A percentile compares a stretch with the other conserved stretches of the same genome.
Evolutionary conservation across 2,797 vertebrate genomes (phyloP).

Genomic region (Trachurus trachurus): DNA sequence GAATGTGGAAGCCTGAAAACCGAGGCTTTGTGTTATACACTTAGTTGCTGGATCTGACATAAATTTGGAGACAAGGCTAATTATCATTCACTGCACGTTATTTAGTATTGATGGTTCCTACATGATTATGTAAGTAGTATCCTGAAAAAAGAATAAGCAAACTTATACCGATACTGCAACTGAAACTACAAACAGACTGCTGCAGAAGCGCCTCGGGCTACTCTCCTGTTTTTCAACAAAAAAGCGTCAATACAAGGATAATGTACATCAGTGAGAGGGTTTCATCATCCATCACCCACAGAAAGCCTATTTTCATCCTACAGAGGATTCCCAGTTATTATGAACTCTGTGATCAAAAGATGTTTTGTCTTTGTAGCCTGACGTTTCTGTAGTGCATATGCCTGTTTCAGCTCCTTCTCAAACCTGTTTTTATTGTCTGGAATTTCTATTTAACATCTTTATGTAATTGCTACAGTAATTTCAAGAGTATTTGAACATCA

Average conservation of each 20-base stretch:
- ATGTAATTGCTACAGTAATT: background rate
- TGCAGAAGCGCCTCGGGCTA: constrained; percentile 5
- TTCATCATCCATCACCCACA: constrained; percentile 24
- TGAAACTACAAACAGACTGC: constrained; percentile 2
- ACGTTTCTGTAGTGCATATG: background rate
- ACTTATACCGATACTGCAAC: background rate
- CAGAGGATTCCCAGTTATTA: background rate
- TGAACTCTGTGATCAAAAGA: constrained; percentile 19
- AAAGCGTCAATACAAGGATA: constrained; percentile 20
- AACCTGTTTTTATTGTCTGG: background rate
- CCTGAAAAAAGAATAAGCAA: background rate
- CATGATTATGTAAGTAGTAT: background rate
- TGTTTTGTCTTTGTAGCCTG: constrained; percentile 10
- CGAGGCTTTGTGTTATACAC: constrained; percentile 9
- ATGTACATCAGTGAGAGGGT: constrained; percentile 28
- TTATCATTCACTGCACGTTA: background rate
- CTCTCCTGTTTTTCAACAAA: background rate
- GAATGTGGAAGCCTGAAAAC: constrained; percentile 17
- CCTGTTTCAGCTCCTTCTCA: constrained; percentile 14
- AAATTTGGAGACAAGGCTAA: constrained; percentile 3
- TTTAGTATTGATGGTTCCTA: background rate
- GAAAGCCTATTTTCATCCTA: constrained; percentile 27
- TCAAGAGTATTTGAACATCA: background rate
- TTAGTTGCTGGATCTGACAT: background rate
- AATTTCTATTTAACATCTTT: background rate